These are phyloP conservation scores for Vireo altiloquus DNA, from an alignment of 2,113 vertebrate species.

Conservation along the genomic window DNA sequence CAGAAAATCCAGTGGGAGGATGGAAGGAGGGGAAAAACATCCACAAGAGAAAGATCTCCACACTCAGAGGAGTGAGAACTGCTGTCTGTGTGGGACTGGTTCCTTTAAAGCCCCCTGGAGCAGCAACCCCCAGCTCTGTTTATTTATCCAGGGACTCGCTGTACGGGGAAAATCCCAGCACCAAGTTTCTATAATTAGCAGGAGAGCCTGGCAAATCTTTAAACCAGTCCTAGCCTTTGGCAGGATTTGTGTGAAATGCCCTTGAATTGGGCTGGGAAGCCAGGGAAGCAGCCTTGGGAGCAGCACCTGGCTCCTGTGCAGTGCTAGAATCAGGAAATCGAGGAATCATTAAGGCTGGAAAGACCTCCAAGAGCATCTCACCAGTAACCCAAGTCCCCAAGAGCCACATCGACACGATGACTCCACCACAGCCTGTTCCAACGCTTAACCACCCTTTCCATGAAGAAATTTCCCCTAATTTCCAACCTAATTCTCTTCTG, in stretches of 20 bases:
- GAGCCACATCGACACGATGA: not conserved
- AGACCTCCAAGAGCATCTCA: not conserved
- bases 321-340: not conserved
- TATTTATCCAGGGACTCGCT: not conserved
- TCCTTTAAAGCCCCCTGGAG: not conserved
- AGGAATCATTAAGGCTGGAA: not conserved
- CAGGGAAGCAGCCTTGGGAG: not conserved
- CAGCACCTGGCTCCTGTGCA: not conserved
- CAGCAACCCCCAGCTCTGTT: not conserved
- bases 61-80: not conserved
- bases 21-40: not conserved
- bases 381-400: not conserved
- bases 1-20: not conserved
- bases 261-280: not conserved
- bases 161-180: not conserved
- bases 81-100: not conserved
- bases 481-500: not conserved
- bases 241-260: not conserved
- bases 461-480: not conserved
- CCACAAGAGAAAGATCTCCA: accelerated
- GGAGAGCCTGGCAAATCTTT: slow-evolving; percentile 29
- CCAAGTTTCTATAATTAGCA: slow-evolving; percentile 39
- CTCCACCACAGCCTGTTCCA: not conserved
- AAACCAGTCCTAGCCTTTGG: not conserved
- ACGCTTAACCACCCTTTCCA: accelerated